Percentiles rank a stretch among this genome's conserved stretches.
phyloP scores from a whole-genome alignment of 1,140 invertebrate genomes.

The Rhagoletis pomonella region DNA sequence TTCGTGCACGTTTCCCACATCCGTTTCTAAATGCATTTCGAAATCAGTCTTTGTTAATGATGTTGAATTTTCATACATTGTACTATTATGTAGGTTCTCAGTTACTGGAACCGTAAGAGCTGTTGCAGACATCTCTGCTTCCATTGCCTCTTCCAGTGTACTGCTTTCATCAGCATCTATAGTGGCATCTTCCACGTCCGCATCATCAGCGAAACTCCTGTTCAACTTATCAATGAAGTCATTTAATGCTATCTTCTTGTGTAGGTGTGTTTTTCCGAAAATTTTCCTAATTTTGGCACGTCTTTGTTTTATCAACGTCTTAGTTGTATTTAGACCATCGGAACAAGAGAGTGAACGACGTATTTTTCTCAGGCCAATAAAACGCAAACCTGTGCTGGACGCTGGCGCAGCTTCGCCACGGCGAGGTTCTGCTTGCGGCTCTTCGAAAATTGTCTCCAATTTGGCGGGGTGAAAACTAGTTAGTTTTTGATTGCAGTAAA shows the following conservation, averaged over 20 bases:
- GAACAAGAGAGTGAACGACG: conserved; percentile 65
- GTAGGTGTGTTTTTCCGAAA: conserved; percentile 63
- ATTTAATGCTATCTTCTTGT: conserved; percentile 68
- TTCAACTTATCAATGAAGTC: conserved; percentile 70
- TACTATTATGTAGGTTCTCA: background rate
- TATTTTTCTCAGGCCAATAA: conserved; percentile 65
- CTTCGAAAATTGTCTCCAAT: conserved; percentile 71
- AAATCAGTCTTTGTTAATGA: background rate
- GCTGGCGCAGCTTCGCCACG: conserved; percentile 65
- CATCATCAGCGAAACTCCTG: conserved; percentile 63
- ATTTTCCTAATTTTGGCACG: conserved; percentile 70
- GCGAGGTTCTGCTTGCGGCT: conserved; percentile 64
- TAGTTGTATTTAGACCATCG: conserved; percentile 69
- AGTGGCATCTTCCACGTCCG: conserved; percentile 1
- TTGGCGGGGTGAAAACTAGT: conserved; percentile 68
- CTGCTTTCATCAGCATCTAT: background rate
- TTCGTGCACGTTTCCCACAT: background rate
- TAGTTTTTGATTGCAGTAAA: conserved; percentile 67
- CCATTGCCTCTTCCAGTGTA: background rate
- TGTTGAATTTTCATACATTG: background rate
- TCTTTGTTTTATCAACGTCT: conserved; percentile 66
- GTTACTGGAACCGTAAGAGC: background rate
- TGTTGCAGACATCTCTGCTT: background rate
- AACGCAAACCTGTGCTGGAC: conserved; percentile 61
- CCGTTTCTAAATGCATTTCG: background rate